phyloP scores from a whole-genome alignment of 2,797 vertebrate species.

The Propithecus deckenii region DNA sequence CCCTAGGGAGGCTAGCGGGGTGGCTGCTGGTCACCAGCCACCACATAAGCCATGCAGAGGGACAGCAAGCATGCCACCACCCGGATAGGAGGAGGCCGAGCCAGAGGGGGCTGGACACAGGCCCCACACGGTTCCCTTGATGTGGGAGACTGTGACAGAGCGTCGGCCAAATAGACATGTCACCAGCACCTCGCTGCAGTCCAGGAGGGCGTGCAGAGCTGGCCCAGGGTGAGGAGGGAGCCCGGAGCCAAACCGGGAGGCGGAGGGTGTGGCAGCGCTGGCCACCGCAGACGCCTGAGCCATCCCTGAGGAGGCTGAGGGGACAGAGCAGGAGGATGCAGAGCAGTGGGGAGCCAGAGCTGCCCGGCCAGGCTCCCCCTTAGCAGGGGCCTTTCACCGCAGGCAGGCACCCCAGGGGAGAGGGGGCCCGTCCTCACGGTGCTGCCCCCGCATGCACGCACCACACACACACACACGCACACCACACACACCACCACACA shows the following conservation, averaged over 20 bases:
- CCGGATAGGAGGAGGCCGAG: not conserved
- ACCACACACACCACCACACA: not conserved
- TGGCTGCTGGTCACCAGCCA: too few relatives aligned
- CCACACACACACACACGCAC: not conserved
- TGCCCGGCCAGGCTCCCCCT: too few relatives aligned
- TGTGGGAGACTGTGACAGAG: not conserved
- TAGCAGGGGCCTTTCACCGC: not conserved
- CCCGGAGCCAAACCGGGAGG: not conserved
- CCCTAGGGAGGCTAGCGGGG: not conserved
- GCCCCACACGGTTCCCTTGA: not conserved
- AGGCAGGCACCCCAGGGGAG: not conserved
- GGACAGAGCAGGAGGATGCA: not conserved
- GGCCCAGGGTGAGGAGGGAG: not conserved
- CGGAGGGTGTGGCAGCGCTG: not conserved
- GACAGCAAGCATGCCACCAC: not conserved
- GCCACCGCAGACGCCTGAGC: not conserved
- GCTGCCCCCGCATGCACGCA: too few relatives aligned
- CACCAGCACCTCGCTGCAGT: not conserved
- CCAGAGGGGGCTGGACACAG: not conserved
- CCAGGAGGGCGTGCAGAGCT: not conserved
- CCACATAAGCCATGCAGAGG: fast-evolving
- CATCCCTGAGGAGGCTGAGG: not conserved
- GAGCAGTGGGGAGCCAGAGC: not conserved
- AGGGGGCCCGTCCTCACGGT: not conserved
- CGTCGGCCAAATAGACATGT: not conserved